These are phyloP conservation scores for Myripristis murdjan DNA, from an alignment of 2,797 vertebrate species.

Conservation along the genomic window DNA sequence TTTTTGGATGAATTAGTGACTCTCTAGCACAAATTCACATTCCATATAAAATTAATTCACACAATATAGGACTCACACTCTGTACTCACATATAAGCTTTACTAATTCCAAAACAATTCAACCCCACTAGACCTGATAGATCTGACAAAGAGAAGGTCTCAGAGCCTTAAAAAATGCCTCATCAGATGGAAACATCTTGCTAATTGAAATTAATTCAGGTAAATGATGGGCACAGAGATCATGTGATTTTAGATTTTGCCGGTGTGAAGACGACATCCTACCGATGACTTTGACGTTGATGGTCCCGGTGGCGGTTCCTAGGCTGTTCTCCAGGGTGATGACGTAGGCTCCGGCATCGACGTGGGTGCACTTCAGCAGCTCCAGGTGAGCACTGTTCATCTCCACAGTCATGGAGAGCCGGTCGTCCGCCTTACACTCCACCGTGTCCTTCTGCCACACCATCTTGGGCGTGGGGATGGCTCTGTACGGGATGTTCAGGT, in stretches of 20 bases:
- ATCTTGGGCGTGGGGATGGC: slow-evolving; percentile 94
- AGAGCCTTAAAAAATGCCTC: too few species aligned
- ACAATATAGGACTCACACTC: too few species aligned
- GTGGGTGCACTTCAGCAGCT: slow-evolving; percentile 90
- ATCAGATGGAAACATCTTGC: too few species aligned
- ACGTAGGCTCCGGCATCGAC: slow-evolving; percentile 93
- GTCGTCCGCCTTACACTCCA: slow-evolving; percentile 91
- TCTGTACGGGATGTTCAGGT: slow-evolving; percentile 92
- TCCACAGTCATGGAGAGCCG: slow-evolving; percentile 92
- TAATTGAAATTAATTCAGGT: too few species aligned
- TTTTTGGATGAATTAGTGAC: too few species aligned
- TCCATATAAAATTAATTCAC: too few species aligned
- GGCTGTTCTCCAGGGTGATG: slow-evolving; percentile 92
- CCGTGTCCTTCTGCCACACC: slow-evolving; percentile 94
- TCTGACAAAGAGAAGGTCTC: too few species aligned
- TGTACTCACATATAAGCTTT: too few species aligned
- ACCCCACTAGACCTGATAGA: too few species aligned
- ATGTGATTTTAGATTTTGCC: neutral
- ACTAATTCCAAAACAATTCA: too few species aligned
- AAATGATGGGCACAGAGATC: too few species aligned
- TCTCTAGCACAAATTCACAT: too few species aligned
- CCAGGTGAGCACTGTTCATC: slow-evolving; percentile 90
- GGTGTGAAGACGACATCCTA: slow-evolving; percentile 69
- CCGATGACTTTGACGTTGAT: slow-evolving; percentile 97
- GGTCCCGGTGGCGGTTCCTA: slow-evolving; percentile 92